Conservation (phyloP, 2,888 invertebrate species). For the Noctua janthe region DNA sequence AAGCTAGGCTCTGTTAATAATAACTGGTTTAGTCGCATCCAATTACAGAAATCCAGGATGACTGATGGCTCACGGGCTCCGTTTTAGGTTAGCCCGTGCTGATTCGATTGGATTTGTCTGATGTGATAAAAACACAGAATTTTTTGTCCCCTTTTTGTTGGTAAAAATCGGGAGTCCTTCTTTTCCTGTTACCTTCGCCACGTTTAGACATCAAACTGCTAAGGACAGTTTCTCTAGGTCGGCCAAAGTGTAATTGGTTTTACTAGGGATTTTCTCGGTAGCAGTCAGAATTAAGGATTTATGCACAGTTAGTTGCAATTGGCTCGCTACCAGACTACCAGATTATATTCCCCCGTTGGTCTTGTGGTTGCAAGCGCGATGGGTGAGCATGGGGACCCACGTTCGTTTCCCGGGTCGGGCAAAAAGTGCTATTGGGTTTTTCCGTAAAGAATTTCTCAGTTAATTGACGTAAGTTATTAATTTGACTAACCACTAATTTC, state of each 20-base stretch:
- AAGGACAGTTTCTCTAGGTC: background rate
- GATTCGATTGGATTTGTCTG: conserved; percentile 25
- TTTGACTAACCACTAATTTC: background rate
- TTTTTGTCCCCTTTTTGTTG: background rate
- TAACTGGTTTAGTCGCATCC: conserved; percentile 6
- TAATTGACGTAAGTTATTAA: background rate
- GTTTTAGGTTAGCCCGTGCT: background rate
- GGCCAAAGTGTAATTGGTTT: background rate
- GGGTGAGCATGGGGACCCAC: background rate
- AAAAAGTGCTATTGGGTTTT: background rate
- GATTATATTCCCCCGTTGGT: background rate
- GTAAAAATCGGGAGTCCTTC: background rate
- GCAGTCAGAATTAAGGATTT: no score
- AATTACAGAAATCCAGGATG: conserved; percentile 7
- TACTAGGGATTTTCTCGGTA: background rate
- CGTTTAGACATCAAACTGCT: background rate
- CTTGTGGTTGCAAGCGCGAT: background rate
- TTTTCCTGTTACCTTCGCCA: background rate
- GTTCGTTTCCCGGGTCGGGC: background rate
- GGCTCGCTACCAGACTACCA: background rate
- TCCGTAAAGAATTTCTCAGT: background rate
- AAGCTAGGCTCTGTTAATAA: background rate
- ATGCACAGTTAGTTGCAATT: background rate
- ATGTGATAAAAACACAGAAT: background rate
- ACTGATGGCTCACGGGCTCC: conserved; percentile 5